Evolutionary conservation across 1,140 invertebrate species (phyloP).

Genomic region (Ectropis grisescens): DNA sequence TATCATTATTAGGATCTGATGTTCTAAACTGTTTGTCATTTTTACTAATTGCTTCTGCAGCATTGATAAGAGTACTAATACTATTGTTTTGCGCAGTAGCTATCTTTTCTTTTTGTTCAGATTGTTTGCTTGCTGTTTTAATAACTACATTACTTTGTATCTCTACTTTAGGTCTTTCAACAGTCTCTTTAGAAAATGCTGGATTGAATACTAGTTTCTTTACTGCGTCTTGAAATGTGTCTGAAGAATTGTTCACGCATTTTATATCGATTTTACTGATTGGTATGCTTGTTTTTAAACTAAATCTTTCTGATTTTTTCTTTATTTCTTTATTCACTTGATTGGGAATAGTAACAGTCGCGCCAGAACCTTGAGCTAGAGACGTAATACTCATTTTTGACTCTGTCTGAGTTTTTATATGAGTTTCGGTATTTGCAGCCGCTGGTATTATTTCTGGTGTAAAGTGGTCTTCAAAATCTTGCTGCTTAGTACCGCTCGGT

Average conservation of each 20-base stretch:
- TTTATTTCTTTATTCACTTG: slow-evolving; percentile 29
- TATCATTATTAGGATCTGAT: slow-evolving; percentile 29
- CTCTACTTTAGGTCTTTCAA: slow-evolving; percentile 30
- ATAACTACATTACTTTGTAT: slow-evolving; percentile 57
- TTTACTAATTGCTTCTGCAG: slow-evolving; percentile 45
- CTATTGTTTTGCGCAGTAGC: slow-evolving; percentile 14
- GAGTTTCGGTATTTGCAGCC: slow-evolving; percentile 11
- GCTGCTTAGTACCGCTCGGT: slow-evolving; percentile 13
- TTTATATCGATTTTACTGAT: slow-evolving; percentile 64
- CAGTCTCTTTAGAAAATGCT: slow-evolving; percentile 22
- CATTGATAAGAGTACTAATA: slow-evolving; percentile 44
- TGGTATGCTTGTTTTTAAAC: slow-evolving; percentile 63
- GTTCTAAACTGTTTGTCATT: slow-evolving; percentile 35
- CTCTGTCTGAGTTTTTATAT: slow-evolving; percentile 20
- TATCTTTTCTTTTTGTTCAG: slow-evolving; percentile 12
- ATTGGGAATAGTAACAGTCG: slow-evolving; percentile 27
- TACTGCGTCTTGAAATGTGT: slow-evolving; percentile 23
- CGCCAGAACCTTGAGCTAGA: slow-evolving; percentile 26
- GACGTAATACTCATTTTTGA: slow-evolving; percentile 37
- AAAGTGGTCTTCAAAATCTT: slow-evolving; percentile 53
- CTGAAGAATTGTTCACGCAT: slow-evolving; percentile 43
- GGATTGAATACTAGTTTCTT: slow-evolving; percentile 32
- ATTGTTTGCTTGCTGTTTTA: slow-evolving; percentile 29
- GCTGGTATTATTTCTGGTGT: slow-evolving; percentile 36
- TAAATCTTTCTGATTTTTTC: slow-evolving; percentile 50